Base-by-base conservation (phyloP, 2,797 vertebrate species). In the Sebastes reedi region DNA sequence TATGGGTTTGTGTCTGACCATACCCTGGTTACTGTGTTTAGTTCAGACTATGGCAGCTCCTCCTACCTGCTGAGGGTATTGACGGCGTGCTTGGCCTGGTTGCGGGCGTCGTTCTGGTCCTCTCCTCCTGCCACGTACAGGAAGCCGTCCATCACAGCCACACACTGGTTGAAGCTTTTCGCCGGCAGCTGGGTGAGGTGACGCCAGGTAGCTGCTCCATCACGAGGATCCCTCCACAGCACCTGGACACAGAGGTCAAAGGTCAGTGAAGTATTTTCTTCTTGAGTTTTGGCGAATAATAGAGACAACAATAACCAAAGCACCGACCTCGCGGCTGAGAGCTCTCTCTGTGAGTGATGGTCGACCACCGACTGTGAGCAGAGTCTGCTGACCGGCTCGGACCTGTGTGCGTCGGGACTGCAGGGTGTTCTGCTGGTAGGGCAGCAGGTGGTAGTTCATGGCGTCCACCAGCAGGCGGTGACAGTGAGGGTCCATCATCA, bases 381-480 rank as follows among this genome's bases (percentile, higher is more conserved):
- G 92, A 3, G 96, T 95, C 36, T 87, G 95, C 80, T 96, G 96
- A n/a, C 95, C 92, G 34, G 92, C 96, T 9, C 96, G 94, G 73
- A 97, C 94, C 76, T 95, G 95, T 0, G 96, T 96, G 79, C 96
- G 96, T 2, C 87, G 84, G 56, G 96, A 97, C 93, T 97, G 97
- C 79, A 97, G 94, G 6, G 88, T 90, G 86, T 97, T 97, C 87
- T 97, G 97, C 92, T 97, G 96, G 91, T 96, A 92, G 10, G 96
- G 97, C 78, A 97, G 95, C 78, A 97, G 93, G 94, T 97, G 97
- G 92, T 97, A 97, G 93, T 97, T 97, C 97, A 97, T 97, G 72
- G 97, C 97, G 29, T 97, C 96, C 75, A 97, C 96, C 22, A 97
- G 94, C 79, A 97, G 92, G 72, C 92, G 95, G 94, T 97, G 97